Conservation (phyloP, 2,113 vertebrate species). For the Gavialis gangeticus region DNA sequence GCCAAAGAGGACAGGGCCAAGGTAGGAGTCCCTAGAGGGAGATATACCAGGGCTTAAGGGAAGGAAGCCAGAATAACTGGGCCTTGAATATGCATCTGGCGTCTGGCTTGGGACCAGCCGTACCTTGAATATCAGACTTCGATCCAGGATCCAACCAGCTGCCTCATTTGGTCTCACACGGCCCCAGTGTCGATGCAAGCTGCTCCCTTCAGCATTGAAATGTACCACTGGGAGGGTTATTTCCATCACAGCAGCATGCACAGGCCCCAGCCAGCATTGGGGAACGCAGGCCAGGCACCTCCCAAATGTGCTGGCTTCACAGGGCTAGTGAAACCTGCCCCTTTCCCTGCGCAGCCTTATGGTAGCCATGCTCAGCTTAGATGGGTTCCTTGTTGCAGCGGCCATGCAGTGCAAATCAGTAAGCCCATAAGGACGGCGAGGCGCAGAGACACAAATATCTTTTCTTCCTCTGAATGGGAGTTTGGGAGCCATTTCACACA, state of each 20-base stretch:
- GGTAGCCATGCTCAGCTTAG: too few relatives aligned
- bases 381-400: too few relatives aligned
- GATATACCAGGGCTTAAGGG: background rate
- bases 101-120: background rate
- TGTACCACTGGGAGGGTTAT: too few relatives aligned
- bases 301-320: too few relatives aligned
- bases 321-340: too few relatives aligned
- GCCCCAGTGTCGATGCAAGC: background rate
- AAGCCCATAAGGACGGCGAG: too few relatives aligned
- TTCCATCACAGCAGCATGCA: too few relatives aligned
- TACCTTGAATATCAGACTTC: background rate
- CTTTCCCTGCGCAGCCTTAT: too few relatives aligned
- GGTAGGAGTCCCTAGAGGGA: accelerated
- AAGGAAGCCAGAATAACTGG: background rate
- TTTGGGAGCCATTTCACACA: background rate
- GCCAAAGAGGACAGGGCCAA: background rate
- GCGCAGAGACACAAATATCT: background rate
- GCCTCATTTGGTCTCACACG: background rate
- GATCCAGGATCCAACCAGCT: background rate
- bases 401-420: too few relatives aligned
- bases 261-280: too few relatives aligned
- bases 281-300: too few relatives aligned
- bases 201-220: background rate
- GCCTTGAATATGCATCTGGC: too few relatives aligned
- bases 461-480: background rate